Evolutionary conservation across 1,140 invertebrate genomes (phyloP).

Genomic region (Monochamus saltuarius): DNA sequence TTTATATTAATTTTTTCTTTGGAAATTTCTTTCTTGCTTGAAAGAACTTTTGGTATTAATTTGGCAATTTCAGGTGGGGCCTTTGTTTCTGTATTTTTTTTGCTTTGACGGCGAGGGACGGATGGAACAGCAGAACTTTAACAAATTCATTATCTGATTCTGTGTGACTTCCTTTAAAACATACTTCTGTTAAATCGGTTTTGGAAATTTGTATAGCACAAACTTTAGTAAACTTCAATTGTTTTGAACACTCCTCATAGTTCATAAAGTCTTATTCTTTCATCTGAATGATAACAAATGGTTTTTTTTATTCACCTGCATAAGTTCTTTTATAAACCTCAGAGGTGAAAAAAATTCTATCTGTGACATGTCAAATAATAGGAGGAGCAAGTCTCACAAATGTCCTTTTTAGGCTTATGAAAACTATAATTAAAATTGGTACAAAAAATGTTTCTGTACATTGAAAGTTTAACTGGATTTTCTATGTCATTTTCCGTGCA

Average conservation of each 20-base stretch:
- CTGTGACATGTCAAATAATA: conserved; percentile 18
- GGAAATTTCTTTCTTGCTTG: too few species aligned
- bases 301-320: conserved; percentile 2
- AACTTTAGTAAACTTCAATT: conserved; percentile 1
- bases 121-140: background rate
- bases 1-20: background rate
- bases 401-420: conserved; percentile 21
- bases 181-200: background rate
- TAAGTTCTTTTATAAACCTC: conserved; percentile 14
- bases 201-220: too few species aligned
- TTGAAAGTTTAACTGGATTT: conserved; percentile 6
- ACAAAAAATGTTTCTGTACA: conserved; percentile 16
- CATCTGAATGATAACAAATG: conserved; percentile 1
- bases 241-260: conserved; percentile 4
- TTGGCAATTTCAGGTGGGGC: too few species aligned
- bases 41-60: too few species aligned
- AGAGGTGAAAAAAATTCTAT: conserved; percentile 1
- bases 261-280: conserved; percentile 1
- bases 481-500: conserved; percentile 6
- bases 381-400: conserved; percentile 16
- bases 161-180: conserved; percentile 7
- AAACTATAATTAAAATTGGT: conserved; percentile 21
- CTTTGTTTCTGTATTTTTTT: background rate
- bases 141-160: conserved; percentile 9
- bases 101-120: too few species aligned